Evolutionary conservation across 2,797 vertebrate species (phyloP).

Genomic region (Centropyge bicolor): DNA sequence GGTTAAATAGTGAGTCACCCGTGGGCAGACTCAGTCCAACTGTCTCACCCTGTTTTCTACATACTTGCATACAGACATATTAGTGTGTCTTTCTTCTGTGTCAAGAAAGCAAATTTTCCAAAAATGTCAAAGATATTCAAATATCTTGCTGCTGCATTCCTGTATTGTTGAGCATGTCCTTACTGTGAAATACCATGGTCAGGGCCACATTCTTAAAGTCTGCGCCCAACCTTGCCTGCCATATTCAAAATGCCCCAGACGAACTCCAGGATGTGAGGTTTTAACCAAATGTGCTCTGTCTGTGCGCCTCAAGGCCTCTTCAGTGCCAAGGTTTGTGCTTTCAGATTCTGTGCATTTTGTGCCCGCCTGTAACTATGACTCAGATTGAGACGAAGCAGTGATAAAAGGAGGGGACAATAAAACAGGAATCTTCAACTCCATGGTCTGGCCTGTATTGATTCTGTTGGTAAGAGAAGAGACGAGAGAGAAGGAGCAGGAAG

Average conservation of each 20-base stretch:
- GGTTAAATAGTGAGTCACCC: not conserved
- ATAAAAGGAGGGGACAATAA: constrained; percentile 28
- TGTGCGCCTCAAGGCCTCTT: constrained; percentile 31
- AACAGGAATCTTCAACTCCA: constrained; percentile 21
- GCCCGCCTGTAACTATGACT: constrained; percentile 5
- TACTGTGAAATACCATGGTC: not conserved
- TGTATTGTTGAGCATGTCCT: not conserved
- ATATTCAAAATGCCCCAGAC: constrained; percentile 27
- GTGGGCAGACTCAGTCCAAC: not conserved
- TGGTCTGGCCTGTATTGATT: constrained; percentile 14
- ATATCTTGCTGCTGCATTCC: not conserved
- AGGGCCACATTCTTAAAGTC: not conserved
- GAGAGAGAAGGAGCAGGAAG: constrained; percentile 1
- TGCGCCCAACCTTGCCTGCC: not conserved
- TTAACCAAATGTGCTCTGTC: constrained; percentile 16
- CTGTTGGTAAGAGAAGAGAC: constrained; percentile 16
- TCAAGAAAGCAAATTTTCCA: not conserved
- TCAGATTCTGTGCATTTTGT: constrained; percentile 20
- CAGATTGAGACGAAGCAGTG: constrained; percentile 13
- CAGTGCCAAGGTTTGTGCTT: constrained; percentile 31
- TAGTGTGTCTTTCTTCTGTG: not conserved
- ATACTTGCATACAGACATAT: not conserved
- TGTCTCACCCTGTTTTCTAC: not conserved
- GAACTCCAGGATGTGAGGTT: constrained; percentile 9
- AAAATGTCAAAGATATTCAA: not conserved